phyloP scores from a whole-genome alignment of 2,888 invertebrate species.

The Calameuta idolon region DNA sequence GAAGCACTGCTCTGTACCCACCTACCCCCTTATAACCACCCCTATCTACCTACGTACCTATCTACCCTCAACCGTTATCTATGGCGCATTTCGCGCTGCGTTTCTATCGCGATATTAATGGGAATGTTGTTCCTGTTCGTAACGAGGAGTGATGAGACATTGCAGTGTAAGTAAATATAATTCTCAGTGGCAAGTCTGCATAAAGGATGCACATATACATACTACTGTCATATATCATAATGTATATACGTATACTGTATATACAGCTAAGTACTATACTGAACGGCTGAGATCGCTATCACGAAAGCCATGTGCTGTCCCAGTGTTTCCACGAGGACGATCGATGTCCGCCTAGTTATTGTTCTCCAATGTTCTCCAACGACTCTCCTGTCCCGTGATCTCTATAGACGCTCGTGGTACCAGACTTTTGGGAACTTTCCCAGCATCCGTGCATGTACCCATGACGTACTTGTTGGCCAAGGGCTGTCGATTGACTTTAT shows the following conservation, averaged over 20 bases:
- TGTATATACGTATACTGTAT: not conserved
- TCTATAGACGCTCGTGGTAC: not conserved
- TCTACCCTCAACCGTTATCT: conserved; percentile 12
- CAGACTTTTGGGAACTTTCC: not conserved
- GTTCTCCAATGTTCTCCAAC: not conserved
- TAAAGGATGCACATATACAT: not conserved
- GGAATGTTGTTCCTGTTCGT: conserved; percentile 35
- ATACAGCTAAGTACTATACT: not conserved
- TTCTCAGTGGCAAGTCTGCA: conserved; percentile 6
- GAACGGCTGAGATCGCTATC: not conserved
- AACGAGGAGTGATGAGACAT: conserved; percentile 31
- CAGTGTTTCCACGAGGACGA: not conserved
- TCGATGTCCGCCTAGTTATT: not conserved
- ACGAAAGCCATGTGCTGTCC: not conserved
- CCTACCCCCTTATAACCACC: not conserved
- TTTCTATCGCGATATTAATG: conserved; percentile 38
- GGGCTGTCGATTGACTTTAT: not conserved
- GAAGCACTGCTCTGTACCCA: not conserved
- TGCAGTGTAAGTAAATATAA: conserved; percentile 32
- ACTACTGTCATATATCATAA: not conserved
- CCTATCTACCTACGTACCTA: not conserved
- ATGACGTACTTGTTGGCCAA: not conserved
- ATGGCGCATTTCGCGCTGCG: conserved; percentile 15
- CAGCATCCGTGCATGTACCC: not conserved
- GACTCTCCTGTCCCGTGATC: not conserved